Percentiles rank a stretch among this genome's conserved stretches.
phyloP scores from a whole-genome alignment of 2,113 vertebrate species.

The Rhinoptilus africanus region DNA sequence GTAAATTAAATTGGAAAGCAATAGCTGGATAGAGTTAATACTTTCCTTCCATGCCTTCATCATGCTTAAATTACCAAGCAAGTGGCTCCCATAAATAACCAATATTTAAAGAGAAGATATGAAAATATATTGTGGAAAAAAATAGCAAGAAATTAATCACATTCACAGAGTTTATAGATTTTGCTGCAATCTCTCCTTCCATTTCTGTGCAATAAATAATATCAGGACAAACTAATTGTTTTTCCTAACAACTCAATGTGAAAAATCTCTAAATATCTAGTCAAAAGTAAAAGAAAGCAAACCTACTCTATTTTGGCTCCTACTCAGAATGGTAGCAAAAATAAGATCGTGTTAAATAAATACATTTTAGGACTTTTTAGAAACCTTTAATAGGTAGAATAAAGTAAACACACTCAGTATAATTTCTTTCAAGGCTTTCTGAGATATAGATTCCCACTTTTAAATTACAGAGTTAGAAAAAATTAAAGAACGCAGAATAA shows the following conservation, averaged over 20 bases:
- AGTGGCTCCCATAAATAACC: neutral
- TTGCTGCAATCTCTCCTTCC: neutral
- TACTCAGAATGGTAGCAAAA: neutral
- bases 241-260: neutral
- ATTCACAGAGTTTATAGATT: neutral
- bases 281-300: neutral
- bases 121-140: neutral
- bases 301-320: neutral
- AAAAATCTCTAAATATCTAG: neutral
- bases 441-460: neutral
- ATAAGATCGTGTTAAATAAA: neutral
- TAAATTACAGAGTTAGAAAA: neutral
- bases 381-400: neutral
- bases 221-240: neutral
- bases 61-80: neutral
- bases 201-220: neutral
- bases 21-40: neutral
- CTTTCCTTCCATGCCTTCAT: neutral
- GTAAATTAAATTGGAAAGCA: neutral
- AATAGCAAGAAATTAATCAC: neutral
- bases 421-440: neutral
- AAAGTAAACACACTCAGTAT: neutral
- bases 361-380: neutral
- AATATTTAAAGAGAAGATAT: neutral
- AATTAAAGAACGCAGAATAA: neutral